Conservation (phyloP, 1,140 invertebrate species). For the Micrasema minimum region DNA sequence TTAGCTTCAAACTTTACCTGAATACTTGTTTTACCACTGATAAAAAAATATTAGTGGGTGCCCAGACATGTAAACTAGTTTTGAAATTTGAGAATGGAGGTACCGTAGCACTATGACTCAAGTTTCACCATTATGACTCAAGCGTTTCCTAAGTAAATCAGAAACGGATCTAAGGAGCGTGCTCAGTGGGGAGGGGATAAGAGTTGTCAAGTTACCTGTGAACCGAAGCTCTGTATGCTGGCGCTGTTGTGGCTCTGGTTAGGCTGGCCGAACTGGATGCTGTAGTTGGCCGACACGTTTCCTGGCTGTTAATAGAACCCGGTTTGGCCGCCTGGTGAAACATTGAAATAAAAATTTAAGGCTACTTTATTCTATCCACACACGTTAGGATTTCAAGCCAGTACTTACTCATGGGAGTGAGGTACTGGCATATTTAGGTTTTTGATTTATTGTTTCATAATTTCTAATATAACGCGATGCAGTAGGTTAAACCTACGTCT, state of each 20-base stretch:
- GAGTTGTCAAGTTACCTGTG: conserved; percentile 26
- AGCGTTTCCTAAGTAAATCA: conserved; percentile 41
- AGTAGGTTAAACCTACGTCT: no score
- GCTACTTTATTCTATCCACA: not conserved
- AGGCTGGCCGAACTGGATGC: conserved; percentile 49
- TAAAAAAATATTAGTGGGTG: no score
- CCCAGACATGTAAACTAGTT: no score
- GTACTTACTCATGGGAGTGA: no score
- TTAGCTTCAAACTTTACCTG: no score
- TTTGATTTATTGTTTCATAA: no score
- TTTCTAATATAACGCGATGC: no score
- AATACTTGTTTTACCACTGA: no score
- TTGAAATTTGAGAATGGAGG: conserved; percentile 44
- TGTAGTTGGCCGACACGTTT: conserved; percentile 48
- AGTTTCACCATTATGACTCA: conserved; percentile 54
- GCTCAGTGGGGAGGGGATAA: not conserved
- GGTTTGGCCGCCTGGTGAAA: conserved; percentile 48
- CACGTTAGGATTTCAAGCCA: no score
- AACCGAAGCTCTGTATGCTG: conserved; percentile 46
- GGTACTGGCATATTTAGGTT: no score
- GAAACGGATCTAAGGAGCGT: conserved; percentile 54
- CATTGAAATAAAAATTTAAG: not conserved
- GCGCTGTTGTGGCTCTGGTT: conserved; percentile 51
- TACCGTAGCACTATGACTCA: conserved; percentile 49
- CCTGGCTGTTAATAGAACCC: conserved; percentile 51